phyloP scores from a whole-genome alignment of 2,113 vertebrate species.

The Podocnemis expansa region DNA sequence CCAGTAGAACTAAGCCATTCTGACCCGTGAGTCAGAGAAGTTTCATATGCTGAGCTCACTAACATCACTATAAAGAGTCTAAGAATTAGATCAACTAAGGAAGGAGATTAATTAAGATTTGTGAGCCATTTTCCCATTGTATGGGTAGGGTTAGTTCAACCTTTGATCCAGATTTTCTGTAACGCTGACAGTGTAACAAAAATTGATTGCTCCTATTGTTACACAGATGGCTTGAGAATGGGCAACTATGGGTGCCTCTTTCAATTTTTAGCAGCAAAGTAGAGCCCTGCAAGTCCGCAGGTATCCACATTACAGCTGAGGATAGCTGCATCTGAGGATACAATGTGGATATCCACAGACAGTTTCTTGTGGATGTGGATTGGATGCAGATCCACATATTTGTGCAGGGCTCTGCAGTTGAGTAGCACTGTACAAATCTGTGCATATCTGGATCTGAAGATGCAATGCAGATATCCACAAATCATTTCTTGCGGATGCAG shows the following conservation, averaged over 20 bases:
- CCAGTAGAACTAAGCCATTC: neutral
- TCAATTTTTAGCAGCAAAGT: neutral
- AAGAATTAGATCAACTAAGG: neutral
- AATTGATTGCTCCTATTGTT: neutral
- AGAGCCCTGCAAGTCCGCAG: no score
- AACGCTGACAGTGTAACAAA: neutral
- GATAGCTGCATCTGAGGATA: no score
- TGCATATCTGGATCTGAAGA: no score
- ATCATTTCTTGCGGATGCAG: no score
- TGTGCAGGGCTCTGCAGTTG: no score
- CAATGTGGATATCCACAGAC: no score
- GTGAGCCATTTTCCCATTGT: neutral
- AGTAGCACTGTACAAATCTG: no score
- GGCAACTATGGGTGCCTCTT: neutral
- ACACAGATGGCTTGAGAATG: neutral
- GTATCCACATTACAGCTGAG: no score
- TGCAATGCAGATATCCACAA: no score
- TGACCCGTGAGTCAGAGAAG: neutral
- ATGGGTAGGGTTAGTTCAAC: neutral
- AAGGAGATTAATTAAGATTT: neutral
- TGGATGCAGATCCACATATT: no score
- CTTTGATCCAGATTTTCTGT: neutral
- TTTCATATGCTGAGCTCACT: neutral
- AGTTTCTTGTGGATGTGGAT: no score
- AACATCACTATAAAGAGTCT: neutral